phyloP scores from a whole-genome alignment of 1,140 invertebrate species.

The Pemphigus obesinymphae region DNA sequence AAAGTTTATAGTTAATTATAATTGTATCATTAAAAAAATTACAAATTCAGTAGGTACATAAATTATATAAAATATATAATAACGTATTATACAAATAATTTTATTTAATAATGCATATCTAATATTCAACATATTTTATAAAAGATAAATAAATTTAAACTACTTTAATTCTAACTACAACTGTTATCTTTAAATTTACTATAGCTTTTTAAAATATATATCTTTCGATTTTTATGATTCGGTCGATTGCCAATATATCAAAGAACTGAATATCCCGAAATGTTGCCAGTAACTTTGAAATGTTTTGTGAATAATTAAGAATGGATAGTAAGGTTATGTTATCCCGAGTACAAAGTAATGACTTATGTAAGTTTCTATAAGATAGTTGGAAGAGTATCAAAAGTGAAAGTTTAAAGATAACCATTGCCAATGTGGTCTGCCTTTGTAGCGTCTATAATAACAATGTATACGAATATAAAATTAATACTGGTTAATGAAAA shows the following conservation, averaged over 20 bases:
- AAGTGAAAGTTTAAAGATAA: constrained; percentile 30
- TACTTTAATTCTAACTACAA: not conserved
- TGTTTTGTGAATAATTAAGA: not conserved
- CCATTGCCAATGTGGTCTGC: not conserved
- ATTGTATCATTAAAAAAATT: too few species aligned
- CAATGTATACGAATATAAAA: not conserved
- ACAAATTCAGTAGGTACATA: too few species aligned
- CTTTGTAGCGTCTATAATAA: not conserved
- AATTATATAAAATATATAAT: too few species aligned
- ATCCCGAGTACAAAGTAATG: constrained; percentile 4
- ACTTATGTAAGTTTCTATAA: constrained; percentile 30
- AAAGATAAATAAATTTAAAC: not conserved
- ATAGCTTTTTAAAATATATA: not conserved
- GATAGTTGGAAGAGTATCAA: constrained; percentile 27
- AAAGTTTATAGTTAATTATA: too few species aligned
- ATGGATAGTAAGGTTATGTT: not conserved
- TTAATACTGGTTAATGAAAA: not conserved
- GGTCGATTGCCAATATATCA: not conserved
- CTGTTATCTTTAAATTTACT: not conserved
- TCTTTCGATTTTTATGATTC: not conserved
- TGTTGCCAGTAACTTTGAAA: not conserved
- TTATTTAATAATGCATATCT: not conserved
- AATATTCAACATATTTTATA: not conserved
- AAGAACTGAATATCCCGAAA: not conserved
- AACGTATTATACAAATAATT: not conserved